phyloP scores from a whole-genome alignment of 2,113 vertebrate genomes.

The Gadus chalcogrammus region DNA sequence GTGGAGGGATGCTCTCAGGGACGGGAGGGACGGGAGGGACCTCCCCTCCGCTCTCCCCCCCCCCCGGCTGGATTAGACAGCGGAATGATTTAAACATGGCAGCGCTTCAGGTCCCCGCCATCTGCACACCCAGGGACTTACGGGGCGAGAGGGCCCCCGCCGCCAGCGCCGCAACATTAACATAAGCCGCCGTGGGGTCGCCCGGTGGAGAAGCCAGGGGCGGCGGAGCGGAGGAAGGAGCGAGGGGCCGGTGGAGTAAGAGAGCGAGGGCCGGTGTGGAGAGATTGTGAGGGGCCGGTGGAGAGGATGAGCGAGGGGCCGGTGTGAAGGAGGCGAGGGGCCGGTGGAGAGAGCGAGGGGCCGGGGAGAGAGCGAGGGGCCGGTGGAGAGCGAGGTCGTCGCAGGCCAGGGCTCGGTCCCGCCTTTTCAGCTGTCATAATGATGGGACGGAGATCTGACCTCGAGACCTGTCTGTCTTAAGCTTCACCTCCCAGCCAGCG shows the following conservation, averaged over 20 bases:
- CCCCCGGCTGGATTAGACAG: constrained; percentile 57
- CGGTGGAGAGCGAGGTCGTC: constrained; percentile 21
- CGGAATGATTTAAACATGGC: constrained; percentile 62
- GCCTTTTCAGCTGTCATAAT: constrained; percentile 52
- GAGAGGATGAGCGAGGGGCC: no score
- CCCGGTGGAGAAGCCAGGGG: no score
- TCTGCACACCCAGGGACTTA: constrained; percentile 48
- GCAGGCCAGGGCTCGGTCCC: constrained; percentile 35
- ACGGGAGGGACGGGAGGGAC: constrained; percentile 54
- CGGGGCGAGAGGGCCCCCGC: constrained; percentile 16
- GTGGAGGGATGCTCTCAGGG: constrained; percentile 57
- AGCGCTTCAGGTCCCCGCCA: constrained; percentile 44
- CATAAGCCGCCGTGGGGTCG: constrained; percentile 49
- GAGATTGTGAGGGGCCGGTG: no score
- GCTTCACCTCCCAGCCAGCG: constrained; percentile 31
- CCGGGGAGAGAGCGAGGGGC: constrained; percentile 15
- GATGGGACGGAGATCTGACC: constrained; percentile 45
- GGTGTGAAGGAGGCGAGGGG: no score
- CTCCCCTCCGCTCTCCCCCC: constrained; percentile 14
- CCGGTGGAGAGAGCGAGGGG: constrained; percentile 34
- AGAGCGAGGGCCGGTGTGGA: no score
- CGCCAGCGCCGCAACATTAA: constrained; percentile 48
- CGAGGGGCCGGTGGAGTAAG: constrained; percentile 20
- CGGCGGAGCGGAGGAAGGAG: no score
- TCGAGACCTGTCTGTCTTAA: constrained; percentile 30